A percentile compares a stretch with the other conserved stretches of the same genome.
phyloP scores from a whole-genome alignment of 23 tunicate species.

The Ciona savignyi region DNA sequence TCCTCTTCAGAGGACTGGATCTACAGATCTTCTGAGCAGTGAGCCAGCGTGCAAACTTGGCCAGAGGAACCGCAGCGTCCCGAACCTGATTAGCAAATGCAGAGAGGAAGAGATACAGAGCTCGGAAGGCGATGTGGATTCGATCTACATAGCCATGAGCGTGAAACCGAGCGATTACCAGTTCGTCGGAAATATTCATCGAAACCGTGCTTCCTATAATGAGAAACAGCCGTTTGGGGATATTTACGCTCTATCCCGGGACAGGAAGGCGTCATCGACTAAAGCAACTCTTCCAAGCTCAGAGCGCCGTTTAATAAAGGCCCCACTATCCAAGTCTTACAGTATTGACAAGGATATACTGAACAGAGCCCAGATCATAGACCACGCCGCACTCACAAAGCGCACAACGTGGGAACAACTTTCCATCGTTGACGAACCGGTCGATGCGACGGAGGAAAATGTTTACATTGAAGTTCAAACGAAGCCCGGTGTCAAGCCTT shows the following conservation, averaged over 20 bases:
- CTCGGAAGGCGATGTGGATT: conserved; percentile 2
- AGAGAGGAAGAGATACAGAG: background rate
- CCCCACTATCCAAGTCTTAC: conserved; percentile 23
- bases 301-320: background rate
- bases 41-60: background rate
- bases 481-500: background rate
- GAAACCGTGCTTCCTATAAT: background rate
- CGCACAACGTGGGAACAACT: background rate
- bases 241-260: background rate
- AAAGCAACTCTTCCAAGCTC: background rate
- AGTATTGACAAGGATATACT: conserved; percentile 19
- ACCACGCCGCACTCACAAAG: background rate
- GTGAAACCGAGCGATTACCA: conserved; percentile 19
- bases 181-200: background rate
- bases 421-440: background rate
- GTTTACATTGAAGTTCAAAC: conserved; percentile 21
- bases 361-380: background rate
- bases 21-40: background rate
- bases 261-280: background rate
- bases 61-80: conserved; percentile 9
- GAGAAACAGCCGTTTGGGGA: background rate
- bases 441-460: conserved; percentile 11
- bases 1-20: background rate
- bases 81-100: conserved; percentile 9
- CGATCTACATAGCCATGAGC: conserved; percentile 27